A percentile compares a stretch with the other conserved stretches of the same genome.
phyloP scores from a whole-genome alignment of 2,888 invertebrate genomes.

The Endomychus coccineus region DNA sequence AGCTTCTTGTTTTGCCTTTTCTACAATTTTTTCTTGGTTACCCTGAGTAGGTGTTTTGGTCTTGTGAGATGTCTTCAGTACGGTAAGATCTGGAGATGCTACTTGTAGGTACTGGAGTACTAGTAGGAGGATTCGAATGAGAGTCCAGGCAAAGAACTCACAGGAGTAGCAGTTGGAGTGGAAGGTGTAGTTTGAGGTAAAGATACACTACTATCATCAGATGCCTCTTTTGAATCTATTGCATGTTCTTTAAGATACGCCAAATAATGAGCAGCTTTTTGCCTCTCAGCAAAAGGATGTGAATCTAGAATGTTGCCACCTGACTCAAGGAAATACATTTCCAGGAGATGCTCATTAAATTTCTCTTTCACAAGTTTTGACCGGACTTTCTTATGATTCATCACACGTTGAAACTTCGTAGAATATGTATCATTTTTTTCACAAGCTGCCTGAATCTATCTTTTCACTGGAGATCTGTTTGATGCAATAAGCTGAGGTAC shows the following conservation, averaged over 20 bases:
- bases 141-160: constrained; percentile 40
- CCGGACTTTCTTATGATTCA: constrained; percentile 63
- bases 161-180: constrained; percentile 38
- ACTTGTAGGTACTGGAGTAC: too few relatives aligned
- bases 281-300: constrained; percentile 73
- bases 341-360: constrained; percentile 71
- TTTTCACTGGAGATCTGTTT: constrained; percentile 37
- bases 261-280: constrained; percentile 65
- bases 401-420: constrained; percentile 57
- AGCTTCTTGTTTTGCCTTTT: constrained; percentile 87
- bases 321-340: constrained; percentile 79
- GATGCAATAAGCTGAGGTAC: constrained; percentile 25
- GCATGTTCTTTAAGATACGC: constrained; percentile 62
- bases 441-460: constrained; percentile 43
- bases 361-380: constrained; percentile 64
- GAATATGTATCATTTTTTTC: constrained; percentile 46
- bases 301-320: constrained; percentile 87
- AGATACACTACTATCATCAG: constrained; percentile 21
- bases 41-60: constrained; percentile 20
- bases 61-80: too few relatives aligned
- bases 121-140: too few relatives aligned
- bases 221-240: constrained; percentile 36
- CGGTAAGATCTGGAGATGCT: too few relatives aligned
- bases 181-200: constrained; percentile 29
- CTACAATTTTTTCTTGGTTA: constrained; percentile 71